Base-by-base conservation (phyloP, 2,797 vertebrate genomes). In the Sciaenops ocellatus region DNA sequence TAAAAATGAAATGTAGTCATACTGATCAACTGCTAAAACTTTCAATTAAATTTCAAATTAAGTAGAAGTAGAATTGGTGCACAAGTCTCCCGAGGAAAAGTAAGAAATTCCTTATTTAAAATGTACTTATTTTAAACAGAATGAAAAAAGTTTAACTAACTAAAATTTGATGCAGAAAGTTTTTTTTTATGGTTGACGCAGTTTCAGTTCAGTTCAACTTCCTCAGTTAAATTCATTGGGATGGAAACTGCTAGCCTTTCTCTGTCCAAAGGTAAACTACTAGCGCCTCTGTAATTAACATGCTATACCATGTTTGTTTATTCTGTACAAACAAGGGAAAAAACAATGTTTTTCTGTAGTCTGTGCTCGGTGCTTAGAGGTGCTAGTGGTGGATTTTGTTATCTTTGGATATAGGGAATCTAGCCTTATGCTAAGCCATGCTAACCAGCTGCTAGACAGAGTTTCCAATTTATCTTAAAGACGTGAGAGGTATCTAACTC, bases 11-110 rank as follows among this genome's bases (percentile, higher is more conserved):
- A 73, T 61, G 51, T 7, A 64, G 60, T 28, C 18, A 50, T 34
- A 22, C 1, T 66, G 0, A 69, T 62, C 22, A 47, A 78, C 41
- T 65, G 34, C 48, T 74, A 44, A 63, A 78, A 85, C 64, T 80
- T 89, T 62, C 47, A 83, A 79, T 87, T 48, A 64, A 6, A 68
- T 80, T 83, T 55, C 41, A 26, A 51, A 71, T 68, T 80, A 24
- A 79, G 77, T 12, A 24, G 20, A 34, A 55, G 24, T 13, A 56
- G 4, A 60, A 51, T 10, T 52, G 18, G 22, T 46, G 26, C 26
- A 52, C 51, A 76, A 48, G 10, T 44, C 5, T 13, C 1, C 12
- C 2, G 12, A 1, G 20, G 24, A n/a, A 66, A 66, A 62, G 28
- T 64, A 18, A 38, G 38, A 80, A 57, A 48, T 47, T 44, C 7